A percentile compares a stretch with the other conserved stretches of the same genome.
These are phyloP conservation scores for Copidosoma floridanum DNA, from an alignment of 1,140 invertebrate genomes.

Conservation along the genomic window DNA sequence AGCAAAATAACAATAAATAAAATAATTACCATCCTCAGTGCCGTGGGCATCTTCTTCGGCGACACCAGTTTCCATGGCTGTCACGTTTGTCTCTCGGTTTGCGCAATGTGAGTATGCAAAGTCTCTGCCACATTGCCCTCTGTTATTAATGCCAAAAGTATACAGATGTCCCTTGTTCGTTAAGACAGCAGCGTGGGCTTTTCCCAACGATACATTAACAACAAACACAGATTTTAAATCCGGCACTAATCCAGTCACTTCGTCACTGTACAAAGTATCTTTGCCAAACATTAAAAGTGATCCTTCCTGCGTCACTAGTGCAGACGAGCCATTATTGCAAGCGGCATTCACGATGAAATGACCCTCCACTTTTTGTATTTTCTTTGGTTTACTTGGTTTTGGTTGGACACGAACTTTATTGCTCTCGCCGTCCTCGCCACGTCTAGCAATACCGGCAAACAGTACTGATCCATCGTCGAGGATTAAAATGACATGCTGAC, in stretches of 20 bases:
- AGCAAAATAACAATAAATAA: too few relatives aligned
- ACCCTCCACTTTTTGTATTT: slow-evolving; percentile 86
- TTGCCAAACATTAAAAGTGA: slow-evolving; percentile 93
- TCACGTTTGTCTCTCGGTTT: slow-evolving; percentile 55
- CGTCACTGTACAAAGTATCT: slow-evolving; percentile 86
- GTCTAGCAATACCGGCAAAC: slow-evolving; percentile 83
- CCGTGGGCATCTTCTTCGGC: slow-evolving; percentile 63
- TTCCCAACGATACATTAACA: slow-evolving; percentile 86
- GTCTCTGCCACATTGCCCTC: slow-evolving; percentile 94
- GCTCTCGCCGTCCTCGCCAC: slow-evolving; percentile 90
- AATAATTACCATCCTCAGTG: slow-evolving; percentile 46
- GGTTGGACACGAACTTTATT: slow-evolving; percentile 77
- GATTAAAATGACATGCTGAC: slow-evolving; percentile 83
- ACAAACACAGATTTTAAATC: slow-evolving; percentile 79
- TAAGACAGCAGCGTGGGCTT: slow-evolving; percentile 89
- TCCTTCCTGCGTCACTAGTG: slow-evolving; percentile 85
- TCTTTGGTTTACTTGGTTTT: slow-evolving; percentile 89
- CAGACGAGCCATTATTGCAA: slow-evolving; percentile 93
- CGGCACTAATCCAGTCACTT: slow-evolving; percentile 66
- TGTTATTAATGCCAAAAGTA: slow-evolving; percentile 97
- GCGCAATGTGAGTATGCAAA: slow-evolving; percentile 62
- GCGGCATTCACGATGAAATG: slow-evolving; percentile 79
- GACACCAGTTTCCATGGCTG: slow-evolving; percentile 65
- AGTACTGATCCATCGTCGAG: slow-evolving; percentile 86
- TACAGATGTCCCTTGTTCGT: slow-evolving; percentile 88